Evolutionary conservation across 1,140 invertebrate species (phyloP).

Genomic region (Zaprionus kolodkinae): DNA sequence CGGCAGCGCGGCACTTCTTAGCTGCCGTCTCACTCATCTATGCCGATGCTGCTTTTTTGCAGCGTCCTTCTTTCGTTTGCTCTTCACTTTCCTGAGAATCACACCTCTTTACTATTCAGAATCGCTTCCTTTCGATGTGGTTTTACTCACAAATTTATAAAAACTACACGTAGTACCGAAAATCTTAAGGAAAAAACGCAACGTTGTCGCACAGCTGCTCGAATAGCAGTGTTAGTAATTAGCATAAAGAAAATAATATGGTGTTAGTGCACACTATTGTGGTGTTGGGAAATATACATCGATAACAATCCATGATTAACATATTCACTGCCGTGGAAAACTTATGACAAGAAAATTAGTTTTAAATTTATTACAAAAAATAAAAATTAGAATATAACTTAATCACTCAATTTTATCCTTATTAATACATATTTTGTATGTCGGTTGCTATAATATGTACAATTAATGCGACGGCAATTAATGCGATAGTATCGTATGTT

Average conservation of each 20-base stretch:
- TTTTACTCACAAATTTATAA: constrained; percentile 25
- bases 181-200: constrained; percentile 38
- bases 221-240: constrained; percentile 26
- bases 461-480: neutral
- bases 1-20: constrained; percentile 49
- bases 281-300: neutral
- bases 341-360: neutral
- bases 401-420: neutral
- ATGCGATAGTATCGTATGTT: constrained; percentile 1
- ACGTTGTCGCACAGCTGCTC: constrained; percentile 49
- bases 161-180: constrained; percentile 5
- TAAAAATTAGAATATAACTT: neutral
- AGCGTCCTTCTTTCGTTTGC: neutral
- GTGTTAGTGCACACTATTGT: constrained; percentile 22
- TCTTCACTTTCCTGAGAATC: neutral
- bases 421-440: neutral
- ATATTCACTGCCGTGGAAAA: neutral
- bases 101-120: neutral
- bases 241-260: neutral
- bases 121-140: neutral
- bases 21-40: constrained; percentile 44
- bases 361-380: neutral
- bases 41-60: constrained; percentile 19
- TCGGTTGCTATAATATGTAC: neutral
- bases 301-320: constrained; percentile 15